A percentile compares a stretch with the other conserved stretches of the same genome.
Evolutionary conservation across 2,113 vertebrate species (phyloP).

Genomic region (Rafetus swinhoei): DNA sequence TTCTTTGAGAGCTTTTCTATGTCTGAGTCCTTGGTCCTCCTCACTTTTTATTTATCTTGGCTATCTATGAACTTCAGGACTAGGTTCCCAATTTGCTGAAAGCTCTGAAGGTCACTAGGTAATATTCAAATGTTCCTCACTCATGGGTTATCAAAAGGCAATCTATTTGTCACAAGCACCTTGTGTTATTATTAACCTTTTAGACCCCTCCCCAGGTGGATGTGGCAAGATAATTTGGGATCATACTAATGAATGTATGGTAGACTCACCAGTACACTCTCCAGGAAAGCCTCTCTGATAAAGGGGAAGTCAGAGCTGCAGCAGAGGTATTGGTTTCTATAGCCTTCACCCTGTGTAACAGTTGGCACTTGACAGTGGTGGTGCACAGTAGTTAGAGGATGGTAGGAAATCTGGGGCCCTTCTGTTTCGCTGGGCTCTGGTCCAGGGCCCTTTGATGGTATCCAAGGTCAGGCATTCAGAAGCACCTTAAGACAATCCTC

Average conservation of each 20-base stretch:
- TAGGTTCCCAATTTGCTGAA: background rate
- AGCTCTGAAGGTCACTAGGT: background rate
- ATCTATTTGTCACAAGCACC: background rate
- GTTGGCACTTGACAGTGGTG: no score
- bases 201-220: no score
- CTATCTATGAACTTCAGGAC: background rate
- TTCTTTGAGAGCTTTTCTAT: background rate
- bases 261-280: fast-evolving
- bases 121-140: background rate
- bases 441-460: no score
- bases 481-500: no score
- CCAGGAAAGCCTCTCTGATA: no score
- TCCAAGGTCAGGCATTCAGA: no score
- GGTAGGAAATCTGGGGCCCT: background rate
- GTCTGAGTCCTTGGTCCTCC: background rate
- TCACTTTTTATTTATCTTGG: background rate
- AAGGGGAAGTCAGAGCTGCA: no score
- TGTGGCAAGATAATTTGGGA: background rate
- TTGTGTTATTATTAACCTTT: no score
- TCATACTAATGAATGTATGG: background rate
- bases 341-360: no score
- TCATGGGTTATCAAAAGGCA: background rate
- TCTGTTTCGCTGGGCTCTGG: background rate
- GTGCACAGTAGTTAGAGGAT: fast-evolving
- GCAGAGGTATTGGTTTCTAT: no score